A percentile compares a stretch with the other conserved stretches of the same genome.
Conservation (phyloP, 2,797 vertebrate genomes). For the Potorous gilbertii region DNA sequence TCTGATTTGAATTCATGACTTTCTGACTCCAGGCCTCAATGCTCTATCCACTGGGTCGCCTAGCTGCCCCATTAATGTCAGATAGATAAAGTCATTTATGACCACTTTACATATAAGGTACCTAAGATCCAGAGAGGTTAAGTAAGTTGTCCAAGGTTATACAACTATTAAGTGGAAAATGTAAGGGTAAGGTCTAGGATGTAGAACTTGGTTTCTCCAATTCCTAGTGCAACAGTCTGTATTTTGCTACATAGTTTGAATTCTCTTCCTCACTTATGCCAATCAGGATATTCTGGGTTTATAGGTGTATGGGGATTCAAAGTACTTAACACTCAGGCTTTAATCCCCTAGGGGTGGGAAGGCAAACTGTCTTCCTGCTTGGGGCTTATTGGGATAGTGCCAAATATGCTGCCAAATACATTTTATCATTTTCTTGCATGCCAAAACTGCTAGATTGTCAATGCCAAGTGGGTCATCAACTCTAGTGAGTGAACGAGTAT, state of each 20-base stretch:
- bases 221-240: not conserved
- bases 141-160: not conserved
- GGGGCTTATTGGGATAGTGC: conserved; percentile 52
- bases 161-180: not conserved
- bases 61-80: not conserved
- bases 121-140: not conserved
- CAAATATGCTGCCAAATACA: conserved; percentile 51
- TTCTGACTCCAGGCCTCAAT: not conserved
- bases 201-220: conserved; percentile 20
- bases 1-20: not conserved
- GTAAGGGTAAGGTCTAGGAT: not conserved
- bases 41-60: not conserved
- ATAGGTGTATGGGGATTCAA: conserved; percentile 60
- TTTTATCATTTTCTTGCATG: conserved; percentile 24
- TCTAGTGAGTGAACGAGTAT: not conserved
- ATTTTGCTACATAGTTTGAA: conserved; percentile 9
- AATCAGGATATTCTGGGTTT: conserved; percentile 51
- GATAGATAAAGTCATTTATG: not conserved
- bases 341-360: conserved; percentile 38
- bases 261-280: not conserved
- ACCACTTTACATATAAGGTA: conserved; percentile 43
- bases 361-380: conserved; percentile 66
- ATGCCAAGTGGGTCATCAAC: not conserved
- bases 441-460: conserved; percentile 41
- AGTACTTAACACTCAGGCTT: not conserved